Evolutionary conservation across 1,140 invertebrate genomes (phyloP).

Genomic region (Bombus pascuorum): DNA sequence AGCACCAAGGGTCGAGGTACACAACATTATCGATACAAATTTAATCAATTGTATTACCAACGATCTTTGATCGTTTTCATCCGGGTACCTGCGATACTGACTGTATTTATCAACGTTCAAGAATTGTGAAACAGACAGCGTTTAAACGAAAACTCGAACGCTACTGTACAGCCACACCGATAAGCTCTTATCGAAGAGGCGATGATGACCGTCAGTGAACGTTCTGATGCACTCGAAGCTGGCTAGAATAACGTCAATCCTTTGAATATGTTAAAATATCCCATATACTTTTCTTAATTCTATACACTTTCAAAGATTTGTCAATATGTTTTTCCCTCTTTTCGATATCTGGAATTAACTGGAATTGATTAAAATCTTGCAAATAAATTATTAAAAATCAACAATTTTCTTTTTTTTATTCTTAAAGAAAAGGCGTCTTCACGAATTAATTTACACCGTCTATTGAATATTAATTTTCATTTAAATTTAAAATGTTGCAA

Average conservation of each 20-base stretch:
- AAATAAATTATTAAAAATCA: background rate
- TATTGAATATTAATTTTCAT: background rate
- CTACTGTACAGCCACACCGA: background rate
- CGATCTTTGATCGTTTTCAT: background rate
- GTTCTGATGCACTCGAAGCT: background rate
- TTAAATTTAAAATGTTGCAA: background rate
- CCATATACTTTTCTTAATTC: background rate
- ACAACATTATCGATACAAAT: background rate
- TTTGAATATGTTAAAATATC: background rate
- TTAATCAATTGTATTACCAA: slow-evolving; percentile 32
- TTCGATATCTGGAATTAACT: background rate
- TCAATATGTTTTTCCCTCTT: background rate
- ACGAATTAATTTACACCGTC: background rate
- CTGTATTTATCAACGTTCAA: background rate
- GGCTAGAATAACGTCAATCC: background rate
- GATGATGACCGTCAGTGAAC: background rate
- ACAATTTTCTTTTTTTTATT: background rate
- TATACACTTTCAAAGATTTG: background rate
- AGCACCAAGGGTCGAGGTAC: slow-evolving; percentile 36
- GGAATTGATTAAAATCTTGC: background rate
- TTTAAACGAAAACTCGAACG: background rate
- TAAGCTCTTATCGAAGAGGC: slow-evolving; percentile 27
- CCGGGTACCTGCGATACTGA: background rate
- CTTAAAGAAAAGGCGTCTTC: accelerated
- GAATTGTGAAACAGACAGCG: background rate